These are phyloP conservation scores for Beaufortia kweichowensis DNA, from an alignment of 2,113 vertebrate species.

Conservation along the genomic window DNA sequence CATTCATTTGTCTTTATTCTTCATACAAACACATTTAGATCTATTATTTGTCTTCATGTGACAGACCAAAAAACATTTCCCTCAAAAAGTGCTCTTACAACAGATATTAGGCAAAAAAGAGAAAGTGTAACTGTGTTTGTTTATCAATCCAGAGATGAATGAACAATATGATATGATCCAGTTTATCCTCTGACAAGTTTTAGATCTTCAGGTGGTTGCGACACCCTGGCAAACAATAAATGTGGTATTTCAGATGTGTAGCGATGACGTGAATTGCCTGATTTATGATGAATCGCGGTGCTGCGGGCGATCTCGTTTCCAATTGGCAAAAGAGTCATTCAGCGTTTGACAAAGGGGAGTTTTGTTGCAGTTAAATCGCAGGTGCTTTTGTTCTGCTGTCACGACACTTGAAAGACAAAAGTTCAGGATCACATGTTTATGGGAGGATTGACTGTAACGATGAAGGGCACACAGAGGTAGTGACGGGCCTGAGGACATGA, in stretches of 20 bases:
- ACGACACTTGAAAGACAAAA: slow-evolving; percentile 39
- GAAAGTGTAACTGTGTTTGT: too few species aligned
- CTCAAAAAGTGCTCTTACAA: too few species aligned
- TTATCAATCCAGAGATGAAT: neutral
- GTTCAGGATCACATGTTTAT: slow-evolving; percentile 24
- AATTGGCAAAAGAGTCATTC: slow-evolving; percentile 7
- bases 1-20: too few species aligned
- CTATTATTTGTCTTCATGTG: too few species aligned
- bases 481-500: slow-evolving; percentile 16
- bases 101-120: too few species aligned
- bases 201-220: neutral
- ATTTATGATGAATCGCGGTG: slow-evolving; percentile 20
- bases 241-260: neutral
- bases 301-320: slow-evolving; percentile 13
- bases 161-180: slow-evolving; percentile 14
- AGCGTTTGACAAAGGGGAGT: slow-evolving; percentile 29
- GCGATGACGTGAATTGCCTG: slow-evolving; percentile 2
- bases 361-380: slow-evolving; percentile 39
- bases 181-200: slow-evolving; percentile 14
- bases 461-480: slow-evolving; percentile 27
- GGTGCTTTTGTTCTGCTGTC: slow-evolving; percentile 37
- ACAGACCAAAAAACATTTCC: too few species aligned
- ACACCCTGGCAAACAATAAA: neutral
- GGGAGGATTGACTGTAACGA: slow-evolving; percentile 22
- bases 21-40: too few species aligned